Conservation (phyloP, 2,113 vertebrate species). For the Pollachius pollachius region DNA sequence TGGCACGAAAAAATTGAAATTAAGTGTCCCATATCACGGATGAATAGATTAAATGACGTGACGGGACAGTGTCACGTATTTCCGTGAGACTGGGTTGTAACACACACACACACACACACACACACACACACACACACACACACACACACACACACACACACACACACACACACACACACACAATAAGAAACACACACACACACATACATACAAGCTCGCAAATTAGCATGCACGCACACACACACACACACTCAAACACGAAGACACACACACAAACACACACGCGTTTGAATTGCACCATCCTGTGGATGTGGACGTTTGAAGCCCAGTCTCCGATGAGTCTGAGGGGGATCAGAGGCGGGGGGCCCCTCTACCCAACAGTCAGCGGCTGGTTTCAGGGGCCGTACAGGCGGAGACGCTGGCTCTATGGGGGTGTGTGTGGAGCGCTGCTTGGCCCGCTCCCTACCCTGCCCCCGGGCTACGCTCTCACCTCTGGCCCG, state of each 20-base stretch:
- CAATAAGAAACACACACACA: constrained; percentile 42
- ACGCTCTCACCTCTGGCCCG: constrained; percentile 46
- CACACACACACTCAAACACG: neutral
- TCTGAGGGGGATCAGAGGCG: too few relatives aligned
- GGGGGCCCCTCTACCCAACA: too few relatives aligned
- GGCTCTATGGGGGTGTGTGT: neutral
- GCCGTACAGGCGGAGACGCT: neutral
- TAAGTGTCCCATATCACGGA: too few relatives aligned
- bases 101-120: neutral
- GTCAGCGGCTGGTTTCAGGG: neutral
- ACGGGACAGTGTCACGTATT: too few relatives aligned
- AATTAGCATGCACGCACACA: neutral
- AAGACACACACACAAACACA: neutral
- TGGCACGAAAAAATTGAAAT: too few relatives aligned
- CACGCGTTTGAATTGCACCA: neutral
- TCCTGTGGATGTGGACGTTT: too few relatives aligned
- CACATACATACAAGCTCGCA: neutral
- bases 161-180: constrained; percentile 26
- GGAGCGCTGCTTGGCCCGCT: neutral
- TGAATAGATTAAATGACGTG: too few relatives aligned
- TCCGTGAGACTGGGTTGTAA: too few relatives aligned
- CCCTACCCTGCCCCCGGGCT: constrained; percentile 55
- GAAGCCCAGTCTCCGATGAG: too few relatives aligned
- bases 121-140: constrained; percentile 7
- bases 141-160: too few relatives aligned